Conservation (phyloP, 2,113 vertebrate species). For the Gallinago jamesoni region DNA sequence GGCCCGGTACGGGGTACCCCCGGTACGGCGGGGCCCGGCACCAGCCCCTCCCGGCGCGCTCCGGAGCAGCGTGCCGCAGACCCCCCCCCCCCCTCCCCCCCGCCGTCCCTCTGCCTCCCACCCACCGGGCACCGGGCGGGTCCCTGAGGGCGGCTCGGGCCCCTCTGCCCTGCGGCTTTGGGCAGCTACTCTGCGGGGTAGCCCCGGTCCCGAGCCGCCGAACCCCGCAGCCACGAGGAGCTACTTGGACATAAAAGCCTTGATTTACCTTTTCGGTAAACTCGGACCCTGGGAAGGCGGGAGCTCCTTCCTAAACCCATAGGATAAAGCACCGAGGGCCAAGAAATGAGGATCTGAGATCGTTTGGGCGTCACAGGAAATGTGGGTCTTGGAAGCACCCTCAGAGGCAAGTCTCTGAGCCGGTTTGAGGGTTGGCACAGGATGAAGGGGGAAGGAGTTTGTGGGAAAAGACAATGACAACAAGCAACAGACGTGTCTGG, state of each 20-base stretch:
- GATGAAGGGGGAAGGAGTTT: constrained; percentile 30
- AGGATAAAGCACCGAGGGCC: neutral
- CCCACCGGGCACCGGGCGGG: neutral
- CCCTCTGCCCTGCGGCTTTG: accelerated
- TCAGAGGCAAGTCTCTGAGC: constrained; percentile 4
- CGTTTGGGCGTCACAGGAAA: neutral
- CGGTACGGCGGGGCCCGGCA: too few relatives aligned
- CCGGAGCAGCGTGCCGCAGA: neutral
- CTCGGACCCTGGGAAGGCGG: neutral
- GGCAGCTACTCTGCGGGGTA: accelerated
- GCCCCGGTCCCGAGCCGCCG: accelerated
- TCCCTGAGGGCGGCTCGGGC: accelerated
- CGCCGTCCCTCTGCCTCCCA: accelerated
- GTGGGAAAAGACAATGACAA: constrained; percentile 23
- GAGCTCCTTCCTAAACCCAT: accelerated
- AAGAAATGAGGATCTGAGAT: neutral
- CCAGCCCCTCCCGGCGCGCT: neutral
- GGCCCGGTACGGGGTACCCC: too few relatives aligned
- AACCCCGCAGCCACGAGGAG: accelerated
- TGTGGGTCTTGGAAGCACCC: neutral
- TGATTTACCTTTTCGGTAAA: accelerated
- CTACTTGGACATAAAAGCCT: accelerated
- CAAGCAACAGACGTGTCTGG: neutral
- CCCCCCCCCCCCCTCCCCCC: neutral
- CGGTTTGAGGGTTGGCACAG: constrained; percentile 38